phyloP scores from a whole-genome alignment of 2,888 invertebrate genomes.

The Phoronis australis region DNA sequence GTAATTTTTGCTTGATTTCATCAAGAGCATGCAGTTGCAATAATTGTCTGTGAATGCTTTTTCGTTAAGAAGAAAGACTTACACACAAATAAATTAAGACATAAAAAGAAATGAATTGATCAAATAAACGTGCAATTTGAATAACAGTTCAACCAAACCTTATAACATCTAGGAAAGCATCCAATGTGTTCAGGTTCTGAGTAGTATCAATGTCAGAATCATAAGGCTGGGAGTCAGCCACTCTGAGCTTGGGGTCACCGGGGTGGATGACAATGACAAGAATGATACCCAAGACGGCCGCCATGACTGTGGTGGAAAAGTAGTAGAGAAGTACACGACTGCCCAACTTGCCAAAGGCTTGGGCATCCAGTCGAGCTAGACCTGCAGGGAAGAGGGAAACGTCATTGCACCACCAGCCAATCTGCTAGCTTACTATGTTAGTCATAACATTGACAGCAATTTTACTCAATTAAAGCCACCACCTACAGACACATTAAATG shows the following conservation, averaged over 20 bases:
- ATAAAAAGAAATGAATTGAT: too few relatives aligned
- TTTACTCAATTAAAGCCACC: too few relatives aligned
- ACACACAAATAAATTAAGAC: too few relatives aligned
- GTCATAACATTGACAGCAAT: too few relatives aligned
- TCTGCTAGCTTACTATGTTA: too few relatives aligned
- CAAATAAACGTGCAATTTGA: too few relatives aligned
- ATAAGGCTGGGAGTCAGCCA: constrained; percentile 8
- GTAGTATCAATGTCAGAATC: constrained; percentile 19
- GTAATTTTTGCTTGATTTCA: too few relatives aligned
- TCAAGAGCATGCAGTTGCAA: too few relatives aligned
- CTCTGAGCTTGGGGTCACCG: constrained; percentile 54
- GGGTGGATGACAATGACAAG: constrained; percentile 64
- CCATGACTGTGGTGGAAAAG: constrained; percentile 62
- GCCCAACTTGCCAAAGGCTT: constrained; percentile 64
- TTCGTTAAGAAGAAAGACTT: too few relatives aligned
- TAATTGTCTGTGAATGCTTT: too few relatives aligned
- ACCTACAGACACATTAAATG: too few relatives aligned
- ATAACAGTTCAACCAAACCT: constrained; percentile 54
- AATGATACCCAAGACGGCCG: constrained; percentile 63
- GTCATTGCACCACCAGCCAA: too few relatives aligned
- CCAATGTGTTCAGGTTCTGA: constrained; percentile 56
- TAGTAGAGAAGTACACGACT: constrained; percentile 62
- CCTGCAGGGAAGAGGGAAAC: constrained; percentile 51
- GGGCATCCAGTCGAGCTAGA: constrained; percentile 63
- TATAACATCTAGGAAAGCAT: constrained; percentile 61